Evolutionary conservation across 2,888 invertebrate species (phyloP).

Genomic region (Lasioglossum vierecki): DNA sequence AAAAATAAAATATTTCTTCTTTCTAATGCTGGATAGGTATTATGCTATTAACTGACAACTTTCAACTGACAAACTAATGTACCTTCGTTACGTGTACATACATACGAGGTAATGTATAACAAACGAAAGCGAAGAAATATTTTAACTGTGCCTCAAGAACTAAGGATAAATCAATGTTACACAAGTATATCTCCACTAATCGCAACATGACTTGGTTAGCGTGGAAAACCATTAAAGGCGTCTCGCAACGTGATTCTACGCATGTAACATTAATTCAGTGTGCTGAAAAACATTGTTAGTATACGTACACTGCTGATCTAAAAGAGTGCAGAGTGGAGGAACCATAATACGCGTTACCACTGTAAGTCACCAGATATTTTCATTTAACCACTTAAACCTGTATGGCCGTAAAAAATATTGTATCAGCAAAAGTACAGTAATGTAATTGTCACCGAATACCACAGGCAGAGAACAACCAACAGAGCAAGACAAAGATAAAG

Average conservation of each 20-base stretch:
- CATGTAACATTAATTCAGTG: conserved; percentile 64
- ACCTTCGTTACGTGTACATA: background rate
- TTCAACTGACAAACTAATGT: background rate
- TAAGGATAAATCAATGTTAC: conserved; percentile 64
- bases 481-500: conserved; percentile 65
- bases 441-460: conserved; percentile 66
- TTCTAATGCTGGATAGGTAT: conserved; percentile 17
- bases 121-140: conserved; percentile 61
- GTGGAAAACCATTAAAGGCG: conserved; percentile 8
- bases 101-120: conserved; percentile 2
- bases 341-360: conserved; percentile 78
- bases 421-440: conserved; percentile 45
- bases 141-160: conserved; percentile 46
- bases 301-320: conserved; percentile 78
- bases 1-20: conserved; percentile 59
- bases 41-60: background rate
- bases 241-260: conserved; percentile 20
- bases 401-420: conserved; percentile 53
- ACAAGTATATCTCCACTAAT: conserved; percentile 37
- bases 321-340: conserved; percentile 80
- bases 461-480: conserved; percentile 64
- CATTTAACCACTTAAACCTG: conserved; percentile 61
- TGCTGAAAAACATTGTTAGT: conserved; percentile 65
- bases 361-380: conserved; percentile 73
- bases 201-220: conserved; percentile 37